Percentiles rank a stretch among this genome's conserved stretches.
Evolutionary conservation across 2,888 invertebrate species (phyloP).

Genomic region (Camponotus fellah): DNA sequence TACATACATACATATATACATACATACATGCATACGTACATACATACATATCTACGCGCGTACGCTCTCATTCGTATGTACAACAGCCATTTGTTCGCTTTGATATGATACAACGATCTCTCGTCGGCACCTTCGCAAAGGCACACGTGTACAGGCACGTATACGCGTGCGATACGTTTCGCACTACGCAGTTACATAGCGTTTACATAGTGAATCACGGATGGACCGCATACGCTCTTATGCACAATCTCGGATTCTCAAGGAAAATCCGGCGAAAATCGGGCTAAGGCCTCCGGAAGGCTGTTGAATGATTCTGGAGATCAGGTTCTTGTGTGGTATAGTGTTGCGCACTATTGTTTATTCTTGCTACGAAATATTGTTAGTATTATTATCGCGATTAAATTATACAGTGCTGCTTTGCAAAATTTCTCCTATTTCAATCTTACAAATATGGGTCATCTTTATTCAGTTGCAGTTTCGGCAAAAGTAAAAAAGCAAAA

Average conservation of each 20-base stretch:
- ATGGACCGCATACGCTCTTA: not conserved
- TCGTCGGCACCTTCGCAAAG: slow-evolving; percentile 45
- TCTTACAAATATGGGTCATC: not conserved
- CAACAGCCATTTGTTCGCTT: slow-evolving; percentile 60
- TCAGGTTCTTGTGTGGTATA: slow-evolving; percentile 1
- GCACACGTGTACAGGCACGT: slow-evolving; percentile 27
- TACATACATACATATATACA: not conserved
- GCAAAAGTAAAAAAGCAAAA: not conserved
- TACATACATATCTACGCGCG: slow-evolving; percentile 33
- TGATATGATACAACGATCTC: slow-evolving; percentile 53
- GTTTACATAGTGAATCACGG: not conserved
- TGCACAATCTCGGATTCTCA: slow-evolving; percentile 26
- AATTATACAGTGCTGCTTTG: slow-evolving; percentile 12
- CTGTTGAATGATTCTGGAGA: slow-evolving; percentile 42
- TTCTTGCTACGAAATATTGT: slow-evolving; percentile 15
- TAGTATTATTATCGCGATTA: slow-evolving; percentile 24
- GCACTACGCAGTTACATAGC: not conserved
- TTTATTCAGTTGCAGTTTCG: slow-evolving; percentile 4
- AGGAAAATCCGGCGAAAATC: slow-evolving; percentile 27
- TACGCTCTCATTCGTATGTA: slow-evolving; percentile 50
- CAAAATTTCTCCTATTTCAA: not conserved
- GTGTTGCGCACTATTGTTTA: not conserved
- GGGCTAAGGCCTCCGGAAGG: slow-evolving; percentile 26
- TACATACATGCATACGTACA: not conserved
- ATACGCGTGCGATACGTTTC: slow-evolving; percentile 10